Base-by-base conservation (phyloP, 2,113 vertebrate genomes). In the human (Homo sapiens) region DNA sequence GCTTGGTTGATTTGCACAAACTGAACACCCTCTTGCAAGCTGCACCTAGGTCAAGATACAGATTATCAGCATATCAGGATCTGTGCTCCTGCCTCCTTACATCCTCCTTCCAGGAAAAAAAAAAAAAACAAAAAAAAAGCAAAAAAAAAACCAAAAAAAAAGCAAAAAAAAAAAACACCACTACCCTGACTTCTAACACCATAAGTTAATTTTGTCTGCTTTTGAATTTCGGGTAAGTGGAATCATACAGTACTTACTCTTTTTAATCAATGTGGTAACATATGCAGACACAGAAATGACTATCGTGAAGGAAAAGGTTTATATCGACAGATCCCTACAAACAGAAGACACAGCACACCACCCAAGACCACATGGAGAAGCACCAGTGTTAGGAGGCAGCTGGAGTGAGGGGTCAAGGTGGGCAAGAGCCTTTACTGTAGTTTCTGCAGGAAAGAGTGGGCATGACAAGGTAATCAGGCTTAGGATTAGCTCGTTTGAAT, bases 171-270 rank as follows among this genome's bases (percentile, higher is more conserved):
- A 59, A 27, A 27, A 82, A 43, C 83, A 66, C 22, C 25, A 73
- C 59, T 73, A 57, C 55, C 35, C n/a, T 64, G 50, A 81, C 18
- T 66, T 81, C 66, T 76, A 88, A 72, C 5, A 72, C 50, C n/a
- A 72, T 72, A 91, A 85, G 85, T 59, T 93, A 75, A 17, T 90
- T 85, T 75, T 72, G n/a, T 18, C 72, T 85, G 25, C 13, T 93
- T 96, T 83, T 94, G 73, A 95, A 92, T 73, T 86, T 97, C 84
- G 73, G 70, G 57, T 85, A 95, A 96, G 52, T 80, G 16, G 81
- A 59, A 81, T 64, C 48, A 86, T 79, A 35, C 6, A 55, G 75
- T 68, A 87, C 90, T 94, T 94, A 92, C 17, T 64, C 55, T 81
- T 70, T 93, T 94, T 93, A 72, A 89, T 89, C 48, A 27, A 4